These are phyloP conservation scores for Diprion similis DNA, from an alignment of 1,140 invertebrate genomes.

Conservation along the genomic window DNA sequence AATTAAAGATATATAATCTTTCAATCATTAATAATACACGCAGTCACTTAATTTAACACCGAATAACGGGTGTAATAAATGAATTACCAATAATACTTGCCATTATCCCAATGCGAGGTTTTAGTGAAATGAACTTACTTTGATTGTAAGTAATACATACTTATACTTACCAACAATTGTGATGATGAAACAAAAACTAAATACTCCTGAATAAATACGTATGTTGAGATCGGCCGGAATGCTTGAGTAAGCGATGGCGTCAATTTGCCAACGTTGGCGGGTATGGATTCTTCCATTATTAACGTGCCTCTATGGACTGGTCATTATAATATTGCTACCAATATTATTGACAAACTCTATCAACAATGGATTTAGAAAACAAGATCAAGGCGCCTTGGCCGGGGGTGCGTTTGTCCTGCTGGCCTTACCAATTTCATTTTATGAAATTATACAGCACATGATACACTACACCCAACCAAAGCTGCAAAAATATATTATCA, in stretches of 20 bases:
- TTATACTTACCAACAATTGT: no score
- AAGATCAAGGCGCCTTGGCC: conserved; percentile 81
- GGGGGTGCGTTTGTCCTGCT: conserved; percentile 91
- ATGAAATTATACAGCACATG: conserved; percentile 93
- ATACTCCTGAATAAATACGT: conserved; percentile 24
- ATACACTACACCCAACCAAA: conserved; percentile 93
- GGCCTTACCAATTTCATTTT: conserved; percentile 90
- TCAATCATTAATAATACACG: no score
- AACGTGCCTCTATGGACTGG: conserved; percentile 78
- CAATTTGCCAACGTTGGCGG: conserved; percentile 76
- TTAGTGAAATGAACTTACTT: no score
- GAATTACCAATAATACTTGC: no score
- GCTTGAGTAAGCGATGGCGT: conserved; percentile 46
- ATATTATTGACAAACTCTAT: conserved; percentile 78
- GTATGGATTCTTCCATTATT: conserved; percentile 88
- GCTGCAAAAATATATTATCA: conserved; percentile 93
- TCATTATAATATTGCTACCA: conserved; percentile 84
- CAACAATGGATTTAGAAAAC: conserved; percentile 74
- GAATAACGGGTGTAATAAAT: no score
- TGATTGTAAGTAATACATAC: no score
- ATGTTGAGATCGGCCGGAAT: conserved; percentile 30
- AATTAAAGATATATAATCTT: no score
- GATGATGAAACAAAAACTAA: no score
- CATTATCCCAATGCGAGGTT: no score
- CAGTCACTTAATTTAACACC: no score